Evolutionary conservation across 2,888 invertebrate species (phyloP).

Genomic region (Chaetoderma sp.): DNA sequence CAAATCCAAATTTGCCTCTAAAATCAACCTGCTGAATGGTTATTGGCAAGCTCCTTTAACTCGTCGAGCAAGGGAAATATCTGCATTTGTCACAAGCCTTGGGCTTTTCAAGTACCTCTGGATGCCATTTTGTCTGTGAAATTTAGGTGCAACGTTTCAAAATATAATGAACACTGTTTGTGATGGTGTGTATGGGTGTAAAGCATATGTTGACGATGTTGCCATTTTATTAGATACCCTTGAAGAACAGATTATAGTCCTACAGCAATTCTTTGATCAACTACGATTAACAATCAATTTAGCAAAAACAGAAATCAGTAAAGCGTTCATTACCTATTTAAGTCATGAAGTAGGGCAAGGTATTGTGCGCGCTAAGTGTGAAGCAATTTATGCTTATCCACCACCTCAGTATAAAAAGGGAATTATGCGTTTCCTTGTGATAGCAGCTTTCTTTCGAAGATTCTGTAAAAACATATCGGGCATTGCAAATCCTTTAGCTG

Average conservation of each 20-base stretch:
- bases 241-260: slow-evolving; percentile 14
- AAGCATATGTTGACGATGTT: slow-evolving; percentile 36
- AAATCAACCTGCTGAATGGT: background rate
- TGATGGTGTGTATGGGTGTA: background rate
- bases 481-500: slow-evolving; percentile 23
- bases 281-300: too few species aligned
- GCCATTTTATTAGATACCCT: slow-evolving; percentile 7
- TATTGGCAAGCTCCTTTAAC: slow-evolving; percentile 29
- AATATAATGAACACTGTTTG: slow-evolving; percentile 28
- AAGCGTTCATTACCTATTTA: slow-evolving; percentile 32
- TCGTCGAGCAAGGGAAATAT: slow-evolving; percentile 37
- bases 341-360: slow-evolving; percentile 39
- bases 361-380: slow-evolving; percentile 31
- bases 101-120: slow-evolving; percentile 34
- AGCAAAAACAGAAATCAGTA: too few species aligned
- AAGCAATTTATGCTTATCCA: slow-evolving; percentile 26
- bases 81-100: slow-evolving; percentile 24
- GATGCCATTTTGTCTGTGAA: slow-evolving; percentile 42
- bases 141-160: slow-evolving; percentile 35
- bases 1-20: background rate
- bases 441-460: slow-evolving; percentile 32
- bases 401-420: slow-evolving; percentile 25
- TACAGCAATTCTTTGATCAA: slow-evolving; percentile 11
- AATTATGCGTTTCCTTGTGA: slow-evolving; percentile 31
- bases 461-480: slow-evolving; percentile 31